Conservation (phyloP, 2,113 vertebrate genomes). For the Lepus timidus region DNA sequence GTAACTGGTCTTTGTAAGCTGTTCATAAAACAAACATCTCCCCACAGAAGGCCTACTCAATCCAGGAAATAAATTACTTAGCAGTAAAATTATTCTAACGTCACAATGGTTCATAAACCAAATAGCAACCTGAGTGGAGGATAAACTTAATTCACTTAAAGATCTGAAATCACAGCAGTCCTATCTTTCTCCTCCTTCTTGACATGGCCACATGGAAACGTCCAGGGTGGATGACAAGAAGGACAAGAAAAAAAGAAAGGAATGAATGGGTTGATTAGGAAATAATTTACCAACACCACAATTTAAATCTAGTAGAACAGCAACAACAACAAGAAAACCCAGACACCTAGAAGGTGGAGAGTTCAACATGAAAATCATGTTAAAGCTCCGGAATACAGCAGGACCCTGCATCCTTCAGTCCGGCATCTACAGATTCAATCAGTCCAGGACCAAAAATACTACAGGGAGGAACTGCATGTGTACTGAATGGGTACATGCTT, state of each 20-base stretch:
- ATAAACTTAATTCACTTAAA: neutral
- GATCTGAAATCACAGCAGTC: neutral
- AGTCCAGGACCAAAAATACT: neutral
- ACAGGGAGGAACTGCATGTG: neutral
- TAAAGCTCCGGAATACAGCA: neutral
- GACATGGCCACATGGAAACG: neutral
- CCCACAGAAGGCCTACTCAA: neutral
- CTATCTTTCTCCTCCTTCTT: neutral
- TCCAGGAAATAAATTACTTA: constrained; percentile 1
- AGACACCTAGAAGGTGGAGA: neutral
- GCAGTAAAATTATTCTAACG: constrained; percentile 6
- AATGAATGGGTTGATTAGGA: neutral
- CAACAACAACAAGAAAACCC: neutral
- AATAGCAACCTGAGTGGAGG: neutral
- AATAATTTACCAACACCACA: neutral
- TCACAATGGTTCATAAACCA: constrained; percentile 17
- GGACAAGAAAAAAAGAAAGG: neutral
- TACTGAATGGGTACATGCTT: too few species aligned
- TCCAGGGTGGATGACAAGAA: neutral
- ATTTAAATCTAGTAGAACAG: neutral
- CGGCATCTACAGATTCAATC: neutral
- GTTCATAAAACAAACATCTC: constrained; percentile 37
- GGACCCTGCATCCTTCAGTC: neutral
- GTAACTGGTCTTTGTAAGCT: neutral
- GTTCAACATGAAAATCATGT: neutral